phyloP scores from a whole-genome alignment of 2,797 vertebrate species.

The Mus minutoides region DNA sequence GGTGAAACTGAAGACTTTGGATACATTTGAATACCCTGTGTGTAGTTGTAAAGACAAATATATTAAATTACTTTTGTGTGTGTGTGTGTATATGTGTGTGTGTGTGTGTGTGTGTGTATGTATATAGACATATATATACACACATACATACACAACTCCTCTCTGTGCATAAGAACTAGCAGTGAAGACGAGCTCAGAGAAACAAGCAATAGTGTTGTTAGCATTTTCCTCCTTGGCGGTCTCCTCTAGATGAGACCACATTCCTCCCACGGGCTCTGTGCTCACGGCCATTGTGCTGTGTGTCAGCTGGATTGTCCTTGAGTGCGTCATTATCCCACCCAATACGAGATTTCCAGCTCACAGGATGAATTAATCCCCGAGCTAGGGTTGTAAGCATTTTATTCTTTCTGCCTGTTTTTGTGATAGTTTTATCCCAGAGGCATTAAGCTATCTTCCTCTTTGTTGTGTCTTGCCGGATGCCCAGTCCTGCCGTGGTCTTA shows the following conservation, averaged over 20 bases:
- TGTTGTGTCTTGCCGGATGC: background rate
- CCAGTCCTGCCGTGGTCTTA: fast-evolving
- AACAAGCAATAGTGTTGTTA: background rate
- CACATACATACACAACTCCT: background rate
- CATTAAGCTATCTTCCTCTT: background rate
- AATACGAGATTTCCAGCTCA: background rate
- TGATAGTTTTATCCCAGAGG: background rate
- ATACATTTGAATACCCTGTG: conserved; percentile 68
- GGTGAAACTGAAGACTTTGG: conserved; percentile 70
- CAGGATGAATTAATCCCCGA: background rate
- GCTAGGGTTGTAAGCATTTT: background rate
- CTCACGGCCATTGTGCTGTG: background rate
- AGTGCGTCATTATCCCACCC: background rate
- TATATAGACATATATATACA: background rate
- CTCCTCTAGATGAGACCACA: background rate
- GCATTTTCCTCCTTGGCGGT: background rate
- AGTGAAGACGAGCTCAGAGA: conserved; percentile 30
- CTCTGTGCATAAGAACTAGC: conserved; percentile 48
- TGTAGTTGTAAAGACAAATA: conserved; percentile 71
- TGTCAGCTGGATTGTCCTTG: background rate
- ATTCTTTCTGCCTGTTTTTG: background rate
- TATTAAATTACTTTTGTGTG: conserved; percentile 72
- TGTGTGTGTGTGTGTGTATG: no score
- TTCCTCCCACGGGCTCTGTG: background rate
- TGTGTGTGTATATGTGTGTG: background rate